Evolutionary conservation across 1,140 invertebrate species (phyloP), one percentile per base, ranked within the genome.

Genomic region (Conus ventricosus): DNA sequence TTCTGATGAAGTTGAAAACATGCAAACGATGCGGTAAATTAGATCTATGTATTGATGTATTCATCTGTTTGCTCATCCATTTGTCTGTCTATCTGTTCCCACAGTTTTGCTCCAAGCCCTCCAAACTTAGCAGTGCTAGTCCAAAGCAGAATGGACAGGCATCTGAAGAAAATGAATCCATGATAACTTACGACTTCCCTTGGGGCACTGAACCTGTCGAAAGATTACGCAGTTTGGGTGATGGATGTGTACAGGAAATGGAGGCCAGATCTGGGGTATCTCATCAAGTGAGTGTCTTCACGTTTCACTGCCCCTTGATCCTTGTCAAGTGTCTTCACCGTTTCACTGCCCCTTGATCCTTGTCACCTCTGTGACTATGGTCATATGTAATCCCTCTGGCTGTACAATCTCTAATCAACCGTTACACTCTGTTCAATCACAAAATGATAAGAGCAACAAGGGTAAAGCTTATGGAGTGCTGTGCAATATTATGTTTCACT

Each of bases 141-240:
- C 87, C 83, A 60, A 83, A 82, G 20, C 83, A 20, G 27, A 76
- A 54, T 20, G 81, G 54, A 71, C 54, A 81, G 63, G 5, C 67
- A 75, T 39, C 57, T 23, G 80, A 87, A n/a, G 17, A 85, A 75
- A 57, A 60, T 8, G 63, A 57, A 11, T n/a, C 20, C 7, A 20
- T 81, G 78, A 91, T 93, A 63, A 88, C 89, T 71, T 93, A 92
- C 80, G 55, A 89, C 76, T 93, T 91, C 87, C 91, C 91, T 71
- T 93, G 93, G 91, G 93, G 93, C 53, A 75, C n/a, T 8, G 91
- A 91, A 60, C 80, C 87, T 5, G 84, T 93, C n/a, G 93, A 93
- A 87, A 89, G 88, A 67, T 85, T 93, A 6, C 15, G 63, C n/a
- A 92, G 91, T 67, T 39, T 89, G 55, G 90, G 91, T 15, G 88